Base-by-base conservation (phyloP, 2,797 vertebrate genomes). In the Oryzias sinensis region DNA sequence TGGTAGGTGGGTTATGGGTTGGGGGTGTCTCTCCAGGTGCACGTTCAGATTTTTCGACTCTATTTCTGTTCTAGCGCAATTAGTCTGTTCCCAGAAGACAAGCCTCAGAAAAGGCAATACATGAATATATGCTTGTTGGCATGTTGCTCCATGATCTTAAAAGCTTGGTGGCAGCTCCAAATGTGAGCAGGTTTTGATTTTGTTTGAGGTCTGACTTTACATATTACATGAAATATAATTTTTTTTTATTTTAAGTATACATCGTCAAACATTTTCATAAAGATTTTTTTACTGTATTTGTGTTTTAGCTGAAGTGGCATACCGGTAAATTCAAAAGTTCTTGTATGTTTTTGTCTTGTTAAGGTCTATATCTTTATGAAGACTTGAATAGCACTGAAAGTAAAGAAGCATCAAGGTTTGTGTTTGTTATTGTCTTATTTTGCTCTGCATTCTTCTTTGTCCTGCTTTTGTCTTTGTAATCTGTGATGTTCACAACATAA, bases 51-150 rank as follows among this genome's bases (percentile, higher is more conserved):
- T 84, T 67, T 81, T 77, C 80, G 81, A 80, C 86, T 86, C 90
- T 92, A 89, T 90, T 92, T 90, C 89, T 89, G 88, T 91, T 90
- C 80, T 67, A 80, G 77, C 14, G 74, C 90, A 92, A 92, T 92
- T 91, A 91, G 82, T 77, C 72, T 76, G 76, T 80, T 92, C 92
- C 92, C 92, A 82, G 78, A 87, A 90, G 91, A 90, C 84, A 77
- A 68, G 76, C 74, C 71, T 74, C 66, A 77, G 75, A 70, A 83
- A 77, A 84, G 73, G 82, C 75, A 85, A 76, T 74, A 81, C 78
- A 70, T 75, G 83, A 88, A 81, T 70, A 68, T 72, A 65, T 25
- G 70, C 77, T 77, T 84, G 83, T 81, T 84, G 84, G 74, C 49
- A 69, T 84, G 78, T 80, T 77, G 70, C 77, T 88, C 72, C 63